These are phyloP conservation scores for Saccopteryx leptura DNA, from an alignment of 2,113 vertebrate genomes.

Conservation along the genomic window DNA sequence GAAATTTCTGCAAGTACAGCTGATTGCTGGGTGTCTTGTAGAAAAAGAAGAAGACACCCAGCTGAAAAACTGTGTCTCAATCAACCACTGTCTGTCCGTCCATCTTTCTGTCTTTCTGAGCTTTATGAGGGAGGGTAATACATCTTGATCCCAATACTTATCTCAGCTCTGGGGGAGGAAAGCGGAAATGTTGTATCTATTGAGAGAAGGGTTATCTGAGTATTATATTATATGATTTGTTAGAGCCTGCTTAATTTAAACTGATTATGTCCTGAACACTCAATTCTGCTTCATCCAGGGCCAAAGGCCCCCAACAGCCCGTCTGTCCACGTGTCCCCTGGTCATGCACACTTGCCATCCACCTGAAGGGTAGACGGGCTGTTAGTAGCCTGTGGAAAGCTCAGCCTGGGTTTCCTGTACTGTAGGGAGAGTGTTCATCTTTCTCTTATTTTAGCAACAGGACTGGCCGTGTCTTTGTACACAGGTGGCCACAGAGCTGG, in stretches of 20 bases:
- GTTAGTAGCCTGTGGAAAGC: neutral
- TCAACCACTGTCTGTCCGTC: neutral
- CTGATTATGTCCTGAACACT: neutral
- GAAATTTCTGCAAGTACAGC: neutral
- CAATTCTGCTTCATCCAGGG: neutral
- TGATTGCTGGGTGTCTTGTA: neutral
- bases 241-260: neutral
- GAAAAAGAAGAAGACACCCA: constrained; percentile 17
- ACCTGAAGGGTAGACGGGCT: neutral
- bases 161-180: neutral
- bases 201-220: neutral
- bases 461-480: too few relatives aligned
- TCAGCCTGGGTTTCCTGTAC: neutral
- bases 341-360: neutral
- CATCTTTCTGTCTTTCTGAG: neutral
- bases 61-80: neutral
- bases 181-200: neutral
- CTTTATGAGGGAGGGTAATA: constrained; percentile 9
- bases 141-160: neutral
- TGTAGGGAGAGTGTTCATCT: neutral
- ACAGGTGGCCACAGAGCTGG: neutral
- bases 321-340: neutral
- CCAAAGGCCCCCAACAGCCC: neutral
- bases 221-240: neutral
- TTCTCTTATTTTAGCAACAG: neutral